Evolutionary conservation across 2,888 invertebrate species (phyloP).

Genomic region (Uropetala carovei): DNA sequence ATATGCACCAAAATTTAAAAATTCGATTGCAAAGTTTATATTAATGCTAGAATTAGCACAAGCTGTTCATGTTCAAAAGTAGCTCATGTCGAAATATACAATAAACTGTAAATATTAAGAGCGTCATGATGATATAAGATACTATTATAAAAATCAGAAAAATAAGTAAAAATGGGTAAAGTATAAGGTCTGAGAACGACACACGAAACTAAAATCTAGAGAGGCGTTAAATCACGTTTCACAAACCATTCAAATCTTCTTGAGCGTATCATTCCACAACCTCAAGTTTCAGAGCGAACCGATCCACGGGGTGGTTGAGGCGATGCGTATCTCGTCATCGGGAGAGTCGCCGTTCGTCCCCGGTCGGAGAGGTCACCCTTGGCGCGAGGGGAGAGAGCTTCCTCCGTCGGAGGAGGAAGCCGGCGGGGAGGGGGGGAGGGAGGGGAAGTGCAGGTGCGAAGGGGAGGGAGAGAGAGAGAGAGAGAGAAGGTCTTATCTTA

Average conservation of each 20-base stretch:
- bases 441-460: not conserved
- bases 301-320: slow-evolving; percentile 37
- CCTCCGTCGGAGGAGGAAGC: slow-evolving; percentile 70
- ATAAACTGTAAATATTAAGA: too few species aligned
- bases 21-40: too few species aligned
- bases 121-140: too few species aligned
- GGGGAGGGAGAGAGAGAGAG: not conserved
- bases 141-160: too few species aligned
- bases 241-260: slow-evolving; percentile 62
- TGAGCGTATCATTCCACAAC: slow-evolving; percentile 60
- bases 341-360: not conserved
- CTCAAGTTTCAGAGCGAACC: slow-evolving; percentile 44
- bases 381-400: slow-evolving; percentile 73
- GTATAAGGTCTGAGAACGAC: too few species aligned
- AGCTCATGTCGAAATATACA: too few species aligned
- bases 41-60: too few species aligned
- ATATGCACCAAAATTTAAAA: too few species aligned
- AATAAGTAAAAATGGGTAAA: too few species aligned
- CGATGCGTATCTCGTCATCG: slow-evolving; percentile 19
- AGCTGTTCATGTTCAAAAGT: too few species aligned
- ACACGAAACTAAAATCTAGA: too few species aligned
- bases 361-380: slow-evolving; percentile 71
- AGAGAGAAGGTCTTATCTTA: not conserved
- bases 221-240: not conserved
- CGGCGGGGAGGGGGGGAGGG: not conserved